Evolutionary conservation across 2,888 invertebrate genomes (phyloP).

Genomic region (Parnassius glacialis): DNA sequence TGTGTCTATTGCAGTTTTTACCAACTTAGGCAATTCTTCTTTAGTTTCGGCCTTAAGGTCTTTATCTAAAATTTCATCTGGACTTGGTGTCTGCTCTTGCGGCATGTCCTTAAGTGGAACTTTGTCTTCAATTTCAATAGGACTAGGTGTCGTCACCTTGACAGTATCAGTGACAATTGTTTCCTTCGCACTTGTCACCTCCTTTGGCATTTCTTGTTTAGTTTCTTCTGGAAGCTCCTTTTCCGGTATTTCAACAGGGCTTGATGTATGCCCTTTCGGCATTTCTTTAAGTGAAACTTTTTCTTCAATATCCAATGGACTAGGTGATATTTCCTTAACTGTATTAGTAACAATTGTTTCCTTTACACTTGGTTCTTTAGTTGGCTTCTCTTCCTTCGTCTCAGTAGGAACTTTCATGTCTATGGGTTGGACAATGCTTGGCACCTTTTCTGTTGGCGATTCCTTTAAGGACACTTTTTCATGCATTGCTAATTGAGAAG

Average conservation of each 20-base stretch:
- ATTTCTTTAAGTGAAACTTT: slow-evolving; percentile 9
- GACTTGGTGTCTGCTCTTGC: neutral
- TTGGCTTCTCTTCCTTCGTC: no score
- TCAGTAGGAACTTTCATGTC: no score
- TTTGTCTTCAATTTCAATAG: slow-evolving; percentile 12
- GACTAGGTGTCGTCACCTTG: no score
- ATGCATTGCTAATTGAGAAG: neutral
- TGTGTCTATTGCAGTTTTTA: no score
- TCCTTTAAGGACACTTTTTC: neutral
- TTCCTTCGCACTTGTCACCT: no score
- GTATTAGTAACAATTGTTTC: neutral
- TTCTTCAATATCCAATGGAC: neutral
- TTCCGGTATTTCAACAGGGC: slow-evolving; percentile 20
- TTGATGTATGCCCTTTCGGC: slow-evolving; percentile 25
- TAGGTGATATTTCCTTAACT: slow-evolving; percentile 9
- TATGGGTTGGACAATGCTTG: no score
- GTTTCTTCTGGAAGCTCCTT: slow-evolving; percentile 2
- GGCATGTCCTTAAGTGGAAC: slow-evolving; percentile 11
- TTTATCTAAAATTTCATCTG: no score
- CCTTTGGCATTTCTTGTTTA: neutral
- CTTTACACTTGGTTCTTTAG: no score
- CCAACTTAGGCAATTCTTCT: no score
- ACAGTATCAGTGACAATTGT: no score
- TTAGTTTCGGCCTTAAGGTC: no score
- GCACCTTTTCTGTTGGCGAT: neutral